Conservation (phyloP, 2,797 vertebrate species). For the Intellagama lesueurii region DNA sequence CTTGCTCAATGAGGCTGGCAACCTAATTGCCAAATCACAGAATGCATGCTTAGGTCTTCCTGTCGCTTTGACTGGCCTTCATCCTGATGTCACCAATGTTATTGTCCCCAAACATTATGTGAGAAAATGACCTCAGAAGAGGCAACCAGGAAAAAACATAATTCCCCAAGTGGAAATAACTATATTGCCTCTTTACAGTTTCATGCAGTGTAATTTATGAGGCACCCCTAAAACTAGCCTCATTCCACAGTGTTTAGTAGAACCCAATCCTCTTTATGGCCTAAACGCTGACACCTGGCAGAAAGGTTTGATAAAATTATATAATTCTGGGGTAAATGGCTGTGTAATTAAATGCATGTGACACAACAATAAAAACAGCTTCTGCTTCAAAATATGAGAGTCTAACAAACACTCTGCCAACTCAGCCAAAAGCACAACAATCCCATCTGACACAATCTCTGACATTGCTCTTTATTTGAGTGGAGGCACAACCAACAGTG, state of each 20-base stretch:
- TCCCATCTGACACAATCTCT: not conserved
- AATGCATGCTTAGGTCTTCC: not conserved
- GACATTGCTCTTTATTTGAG: not conserved
- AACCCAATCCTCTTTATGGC: constrained; percentile 14
- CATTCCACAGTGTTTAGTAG: constrained; percentile 1
- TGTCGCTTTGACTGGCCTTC: not conserved
- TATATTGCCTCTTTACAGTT: constrained; percentile 15
- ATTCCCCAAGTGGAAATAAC: constrained; percentile 16
- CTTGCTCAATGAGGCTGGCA: not conserved
- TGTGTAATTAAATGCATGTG: constrained; percentile 25
- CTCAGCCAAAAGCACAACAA: not conserved
- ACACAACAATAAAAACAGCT: not conserved
- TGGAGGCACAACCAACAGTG: not conserved
- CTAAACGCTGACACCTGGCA: not conserved
- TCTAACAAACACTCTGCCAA: not conserved
- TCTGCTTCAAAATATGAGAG: not conserved
- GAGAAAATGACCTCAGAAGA: not conserved
- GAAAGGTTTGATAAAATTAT: constrained; percentile 26
- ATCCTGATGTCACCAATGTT: not conserved
- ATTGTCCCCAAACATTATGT: not conserved
- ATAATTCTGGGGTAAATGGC: not conserved
- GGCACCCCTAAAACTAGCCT: constrained; percentile 7
- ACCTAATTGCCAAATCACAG: not conserved
- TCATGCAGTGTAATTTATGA: constrained; percentile 15
- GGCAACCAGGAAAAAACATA: constrained; percentile 8